Conservation (phyloP, 2,113 vertebrate genomes). For the Antennarius striatus region DNA sequence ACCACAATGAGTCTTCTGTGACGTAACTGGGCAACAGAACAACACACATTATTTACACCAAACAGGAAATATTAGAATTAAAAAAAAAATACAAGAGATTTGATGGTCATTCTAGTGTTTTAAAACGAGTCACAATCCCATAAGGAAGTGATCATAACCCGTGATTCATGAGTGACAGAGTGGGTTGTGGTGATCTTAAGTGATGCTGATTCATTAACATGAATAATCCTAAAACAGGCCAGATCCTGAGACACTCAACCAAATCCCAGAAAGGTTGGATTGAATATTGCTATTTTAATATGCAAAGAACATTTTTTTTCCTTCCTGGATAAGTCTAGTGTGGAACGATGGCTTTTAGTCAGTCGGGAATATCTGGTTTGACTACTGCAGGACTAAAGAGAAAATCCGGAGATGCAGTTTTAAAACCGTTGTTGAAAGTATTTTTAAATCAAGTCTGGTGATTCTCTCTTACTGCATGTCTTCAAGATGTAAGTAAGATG, state of each 20-base stretch:
- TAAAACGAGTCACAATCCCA: slow-evolving; percentile 25
- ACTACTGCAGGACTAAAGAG: no score
- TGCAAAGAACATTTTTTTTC: slow-evolving; percentile 2
- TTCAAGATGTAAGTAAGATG: slow-evolving; percentile 29
- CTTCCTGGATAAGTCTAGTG: no score
- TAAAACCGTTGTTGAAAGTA: slow-evolving; percentile 8
- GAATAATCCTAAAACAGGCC: slow-evolving; percentile 7
- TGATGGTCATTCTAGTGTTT: slow-evolving; percentile 38
- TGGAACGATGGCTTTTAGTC: no score
- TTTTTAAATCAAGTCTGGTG: slow-evolving; percentile 1
- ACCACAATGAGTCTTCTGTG: slow-evolving; percentile 47
- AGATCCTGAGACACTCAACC: slow-evolving; percentile 56
- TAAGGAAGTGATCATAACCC: slow-evolving; percentile 24
- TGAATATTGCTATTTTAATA: slow-evolving; percentile 35
- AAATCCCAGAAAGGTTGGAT: slow-evolving; percentile 28
- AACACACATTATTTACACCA: slow-evolving; percentile 69
- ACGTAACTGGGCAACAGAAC: slow-evolving; percentile 55
- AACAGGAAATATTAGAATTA: slow-evolving; percentile 49
- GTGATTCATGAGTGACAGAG: slow-evolving; percentile 33
- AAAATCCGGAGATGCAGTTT: background rate
- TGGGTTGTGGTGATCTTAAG: slow-evolving; percentile 27
- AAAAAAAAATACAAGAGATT: slow-evolving; percentile 12
- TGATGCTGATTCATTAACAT: slow-evolving; percentile 5
- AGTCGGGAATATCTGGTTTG: no score
- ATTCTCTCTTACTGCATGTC: slow-evolving; percentile 17